Evolutionary conservation across 2,888 invertebrate species (phyloP).

Genomic region (Muscina levida): DNA sequence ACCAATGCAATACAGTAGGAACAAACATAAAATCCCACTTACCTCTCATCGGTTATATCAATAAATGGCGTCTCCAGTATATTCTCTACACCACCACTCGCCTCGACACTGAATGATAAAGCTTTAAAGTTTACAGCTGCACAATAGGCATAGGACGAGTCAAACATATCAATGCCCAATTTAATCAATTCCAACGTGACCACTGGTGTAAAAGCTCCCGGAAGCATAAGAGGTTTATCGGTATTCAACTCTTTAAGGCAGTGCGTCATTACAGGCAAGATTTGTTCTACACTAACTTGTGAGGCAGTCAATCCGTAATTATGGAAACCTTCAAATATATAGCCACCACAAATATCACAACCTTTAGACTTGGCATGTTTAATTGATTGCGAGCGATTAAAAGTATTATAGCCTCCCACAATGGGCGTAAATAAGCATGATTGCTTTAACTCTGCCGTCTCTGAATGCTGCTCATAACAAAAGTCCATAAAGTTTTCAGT

Average conservation of each 20-base stretch:
- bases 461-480: conserved; percentile 85
- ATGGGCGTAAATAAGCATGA: conserved; percentile 80
- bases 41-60: conserved; percentile 82
- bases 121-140: conserved; percentile 86
- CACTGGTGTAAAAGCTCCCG: conserved; percentile 90
- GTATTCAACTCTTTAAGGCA: conserved; percentile 80
- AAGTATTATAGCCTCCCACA: conserved; percentile 86
- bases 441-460: conserved; percentile 81
- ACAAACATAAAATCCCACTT: conserved; percentile 51
- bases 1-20: too few relatives aligned
- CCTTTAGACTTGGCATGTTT: conserved; percentile 81
- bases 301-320: conserved; percentile 84
- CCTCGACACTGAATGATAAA: conserved; percentile 82
- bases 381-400: conserved; percentile 84
- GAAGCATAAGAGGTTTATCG: conserved; percentile 85
- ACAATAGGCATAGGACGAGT: conserved; percentile 89
- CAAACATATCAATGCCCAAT: conserved; percentile 92
- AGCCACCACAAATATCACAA: conserved; percentile 84
- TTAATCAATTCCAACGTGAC: conserved; percentile 86
- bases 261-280: conserved; percentile 83
- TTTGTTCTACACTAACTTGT: conserved; percentile 81
- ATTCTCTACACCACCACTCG: conserved; percentile 65
- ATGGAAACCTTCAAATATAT: conserved; percentile 90
- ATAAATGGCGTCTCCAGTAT: conserved; percentile 81
- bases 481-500: conserved; percentile 85